Evolutionary conservation across 2,113 vertebrate genomes (phyloP).

Genomic region (Saguinus imperator): DNA sequence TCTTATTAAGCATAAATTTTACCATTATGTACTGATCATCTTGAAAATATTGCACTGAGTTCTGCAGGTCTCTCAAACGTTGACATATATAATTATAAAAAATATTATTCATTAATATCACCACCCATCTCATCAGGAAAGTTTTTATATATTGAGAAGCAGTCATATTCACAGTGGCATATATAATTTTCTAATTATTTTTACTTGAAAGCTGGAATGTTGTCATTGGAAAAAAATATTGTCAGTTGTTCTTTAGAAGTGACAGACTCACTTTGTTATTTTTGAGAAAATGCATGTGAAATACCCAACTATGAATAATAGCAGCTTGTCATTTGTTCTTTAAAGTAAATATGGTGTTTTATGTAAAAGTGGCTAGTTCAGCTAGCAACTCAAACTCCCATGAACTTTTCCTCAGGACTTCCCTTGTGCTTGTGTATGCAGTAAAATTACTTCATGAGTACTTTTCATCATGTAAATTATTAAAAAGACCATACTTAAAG

Average conservation of each 20-base stretch:
- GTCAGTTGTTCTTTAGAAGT: background rate
- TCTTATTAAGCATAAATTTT: background rate
- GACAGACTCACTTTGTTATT: background rate
- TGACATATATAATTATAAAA: constrained; percentile 51
- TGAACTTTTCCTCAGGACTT: background rate
- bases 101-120: background rate
- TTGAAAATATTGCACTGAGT: constrained; percentile 10
- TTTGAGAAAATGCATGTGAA: constrained; percentile 35
- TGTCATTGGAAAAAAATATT: constrained; percentile 28
- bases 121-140: background rate
- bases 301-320: background rate
- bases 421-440: background rate
- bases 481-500: background rate
- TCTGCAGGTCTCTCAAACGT: background rate
- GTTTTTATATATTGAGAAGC: background rate
- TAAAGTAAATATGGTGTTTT: background rate
- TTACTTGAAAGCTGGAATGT: background rate
- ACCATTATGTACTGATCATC: background rate
- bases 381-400: background rate
- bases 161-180: background rate
- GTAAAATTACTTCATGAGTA: background rate
- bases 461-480: background rate
- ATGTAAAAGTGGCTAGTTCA: constrained; percentile 26
- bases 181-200: background rate
- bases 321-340: background rate